Evolutionary conservation across 2,888 invertebrate genomes (phyloP).

Genomic region (Drosophila paramelanica): DNA sequence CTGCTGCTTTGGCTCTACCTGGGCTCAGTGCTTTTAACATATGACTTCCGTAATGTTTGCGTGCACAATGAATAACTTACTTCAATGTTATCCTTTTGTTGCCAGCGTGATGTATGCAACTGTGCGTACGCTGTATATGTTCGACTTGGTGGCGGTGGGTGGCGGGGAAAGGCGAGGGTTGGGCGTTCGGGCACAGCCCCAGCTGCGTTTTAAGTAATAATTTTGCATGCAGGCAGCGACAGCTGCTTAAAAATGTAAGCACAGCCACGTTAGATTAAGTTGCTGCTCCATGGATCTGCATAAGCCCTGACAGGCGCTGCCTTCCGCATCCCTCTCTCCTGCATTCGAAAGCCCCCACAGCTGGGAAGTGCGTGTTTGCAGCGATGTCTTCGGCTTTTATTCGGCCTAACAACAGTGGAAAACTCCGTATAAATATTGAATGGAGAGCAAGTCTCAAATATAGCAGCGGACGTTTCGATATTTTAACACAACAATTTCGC

Average conservation of each 20-base stretch:
- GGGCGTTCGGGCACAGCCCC: constrained; percentile 38
- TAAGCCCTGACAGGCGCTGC: constrained; percentile 11
- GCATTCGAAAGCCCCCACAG: not conserved
- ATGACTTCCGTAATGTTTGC: constrained; percentile 82
- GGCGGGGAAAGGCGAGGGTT: not conserved
- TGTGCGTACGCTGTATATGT: constrained; percentile 34
- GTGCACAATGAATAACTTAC: constrained; percentile 82
- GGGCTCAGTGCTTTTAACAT: constrained; percentile 73
- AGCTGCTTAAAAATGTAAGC: constrained; percentile 77
- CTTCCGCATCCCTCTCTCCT: not conserved
- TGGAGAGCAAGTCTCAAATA: too few relatives aligned
- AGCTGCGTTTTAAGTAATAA: constrained; percentile 81
- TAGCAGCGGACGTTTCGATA: too few relatives aligned
- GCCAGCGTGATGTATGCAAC: constrained; percentile 60
- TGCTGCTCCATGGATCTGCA: constrained; percentile 27
- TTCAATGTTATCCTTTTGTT: constrained; percentile 80
- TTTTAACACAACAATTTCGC: too few relatives aligned
- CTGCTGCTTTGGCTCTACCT: constrained; percentile 63
- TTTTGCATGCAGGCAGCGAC: constrained; percentile 75
- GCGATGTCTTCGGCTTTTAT: too few relatives aligned
- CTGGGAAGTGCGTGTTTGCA: not conserved
- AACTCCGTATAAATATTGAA: too few relatives aligned
- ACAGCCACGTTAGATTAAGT: constrained; percentile 60
- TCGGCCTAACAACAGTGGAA: too few relatives aligned
- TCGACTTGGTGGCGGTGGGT: not conserved